phyloP scores from a whole-genome alignment of 2,797 vertebrate species.

The Danionella dracula region DNA sequence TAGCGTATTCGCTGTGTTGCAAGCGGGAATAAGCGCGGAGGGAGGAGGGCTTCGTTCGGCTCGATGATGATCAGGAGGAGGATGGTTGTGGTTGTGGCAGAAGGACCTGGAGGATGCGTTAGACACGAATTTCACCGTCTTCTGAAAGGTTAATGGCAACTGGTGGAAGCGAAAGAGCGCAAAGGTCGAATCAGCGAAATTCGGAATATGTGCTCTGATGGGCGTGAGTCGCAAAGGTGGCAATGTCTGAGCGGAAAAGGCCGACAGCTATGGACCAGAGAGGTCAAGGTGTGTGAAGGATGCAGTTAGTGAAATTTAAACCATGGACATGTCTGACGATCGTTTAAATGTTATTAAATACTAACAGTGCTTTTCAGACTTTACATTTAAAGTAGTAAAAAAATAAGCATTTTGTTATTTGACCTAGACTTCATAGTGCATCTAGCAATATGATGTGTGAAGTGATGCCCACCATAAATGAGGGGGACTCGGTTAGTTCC shows the following conservation, averaged over 20 bases:
- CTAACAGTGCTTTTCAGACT: not conserved
- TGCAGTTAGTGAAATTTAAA: conserved; percentile 5
- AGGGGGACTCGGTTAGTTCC: conserved; percentile 87
- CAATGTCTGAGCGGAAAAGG: conserved; percentile 59
- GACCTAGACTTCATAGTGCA: conserved; percentile 3
- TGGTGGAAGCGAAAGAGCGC: conserved; percentile 48
- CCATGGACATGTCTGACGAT: not conserved
- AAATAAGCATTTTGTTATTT: not conserved
- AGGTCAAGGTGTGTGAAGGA: conserved; percentile 33
- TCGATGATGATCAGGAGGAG: conserved; percentile 22
- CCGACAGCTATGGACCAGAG: conserved; percentile 50
- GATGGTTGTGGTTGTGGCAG: conserved; percentile 52
- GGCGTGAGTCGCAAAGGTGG: conserved; percentile 64
- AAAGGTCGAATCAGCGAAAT: not conserved
- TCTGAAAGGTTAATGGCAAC: conserved; percentile 51
- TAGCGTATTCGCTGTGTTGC: conserved; percentile 48
- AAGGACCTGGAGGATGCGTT: conserved; percentile 61
- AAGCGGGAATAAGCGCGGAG: conserved; percentile 41
- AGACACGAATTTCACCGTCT: conserved; percentile 53
- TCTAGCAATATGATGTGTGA: conserved; percentile 88
- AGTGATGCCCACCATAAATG: conserved; percentile 96
- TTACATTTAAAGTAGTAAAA: not conserved
- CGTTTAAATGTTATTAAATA: conserved; percentile 4
- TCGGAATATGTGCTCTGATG: conserved; percentile 30
- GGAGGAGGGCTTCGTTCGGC: conserved; percentile 45